phyloP scores from a whole-genome alignment of 2,113 vertebrate genomes.

The Tetraodon nigroviridis region DNA sequence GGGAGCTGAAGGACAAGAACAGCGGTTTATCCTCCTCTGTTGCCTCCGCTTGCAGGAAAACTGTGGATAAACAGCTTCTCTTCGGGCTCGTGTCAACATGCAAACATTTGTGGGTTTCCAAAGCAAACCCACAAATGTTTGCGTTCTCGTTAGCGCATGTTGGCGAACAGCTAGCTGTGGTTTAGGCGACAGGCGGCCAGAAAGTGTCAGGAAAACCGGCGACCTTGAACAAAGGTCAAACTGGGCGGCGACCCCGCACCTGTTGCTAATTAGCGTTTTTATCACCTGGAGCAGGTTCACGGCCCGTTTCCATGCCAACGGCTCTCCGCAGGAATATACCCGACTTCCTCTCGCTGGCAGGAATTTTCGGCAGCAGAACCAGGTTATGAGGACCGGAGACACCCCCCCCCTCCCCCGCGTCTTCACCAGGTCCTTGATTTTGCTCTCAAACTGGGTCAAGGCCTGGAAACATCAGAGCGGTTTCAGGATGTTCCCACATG shows the following conservation, averaged over 20 bases:
- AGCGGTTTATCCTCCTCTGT: conserved; percentile 18
- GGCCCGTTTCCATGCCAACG: too few species aligned
- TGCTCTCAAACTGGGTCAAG: conserved; percentile 48
- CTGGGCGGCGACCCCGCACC: too few species aligned
- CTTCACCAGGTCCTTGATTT: too few species aligned
- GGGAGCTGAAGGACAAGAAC: conserved; percentile 8
- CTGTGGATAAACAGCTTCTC: background rate
- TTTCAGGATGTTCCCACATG: conserved; percentile 12
- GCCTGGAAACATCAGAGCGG: conserved; percentile 33
- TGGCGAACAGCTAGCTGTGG: too few species aligned
- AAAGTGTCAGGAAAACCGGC: too few species aligned
- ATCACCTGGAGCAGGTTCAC: too few species aligned
- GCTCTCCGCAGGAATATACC: background rate
- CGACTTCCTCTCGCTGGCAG: background rate
- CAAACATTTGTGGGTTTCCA: background rate
- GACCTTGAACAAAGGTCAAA: too few species aligned
- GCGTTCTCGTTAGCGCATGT: too few species aligned
- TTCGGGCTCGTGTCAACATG: background rate
- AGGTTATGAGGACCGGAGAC: background rate
- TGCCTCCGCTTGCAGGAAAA: background rate
- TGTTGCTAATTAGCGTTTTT: too few species aligned
- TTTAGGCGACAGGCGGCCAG: too few species aligned
- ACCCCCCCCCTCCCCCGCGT: too few species aligned
- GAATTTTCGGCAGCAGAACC: background rate
- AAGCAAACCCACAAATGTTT: too few species aligned